Evolutionary conservation across 1,140 invertebrate genomes (phyloP).

Genomic region (Drosophila burlai): DNA sequence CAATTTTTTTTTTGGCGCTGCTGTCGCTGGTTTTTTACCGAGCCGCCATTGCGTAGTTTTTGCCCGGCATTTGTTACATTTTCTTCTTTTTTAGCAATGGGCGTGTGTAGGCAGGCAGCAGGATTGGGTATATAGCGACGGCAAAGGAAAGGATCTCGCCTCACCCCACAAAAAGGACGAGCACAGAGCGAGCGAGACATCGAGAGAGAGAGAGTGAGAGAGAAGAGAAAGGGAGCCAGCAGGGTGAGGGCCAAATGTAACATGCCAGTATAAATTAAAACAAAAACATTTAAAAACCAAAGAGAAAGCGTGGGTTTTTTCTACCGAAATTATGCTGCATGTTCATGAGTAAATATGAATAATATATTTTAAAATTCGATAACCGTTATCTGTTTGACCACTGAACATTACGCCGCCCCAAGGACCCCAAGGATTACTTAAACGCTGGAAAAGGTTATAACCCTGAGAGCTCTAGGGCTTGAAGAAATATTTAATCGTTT

Average conservation of each 20-base stretch:
- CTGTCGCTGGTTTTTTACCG: constrained; percentile 42
- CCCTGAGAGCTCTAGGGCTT: too few relatives aligned
- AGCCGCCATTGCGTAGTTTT: constrained; percentile 79
- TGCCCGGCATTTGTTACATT: constrained; percentile 66
- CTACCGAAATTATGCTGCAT: constrained; percentile 27
- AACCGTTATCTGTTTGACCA: constrained; percentile 36
- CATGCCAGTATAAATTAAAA: constrained; percentile 27
- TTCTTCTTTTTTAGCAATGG: constrained; percentile 76
- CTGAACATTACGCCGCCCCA: not conserved
- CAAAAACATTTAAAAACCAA: constrained; percentile 17
- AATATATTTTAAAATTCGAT: constrained; percentile 41
- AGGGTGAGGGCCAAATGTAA: constrained; percentile 3
- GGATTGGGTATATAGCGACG: constrained; percentile 53
- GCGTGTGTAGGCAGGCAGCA: constrained; percentile 76
- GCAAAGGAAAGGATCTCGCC: constrained; percentile 2
- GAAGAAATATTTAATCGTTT: not conserved
- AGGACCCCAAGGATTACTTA: not conserved
- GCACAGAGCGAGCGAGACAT: not conserved
- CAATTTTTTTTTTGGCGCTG: constrained; percentile 17
- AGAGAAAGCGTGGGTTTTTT: constrained; percentile 1
- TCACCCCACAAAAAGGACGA: not conserved
- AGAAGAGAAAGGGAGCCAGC: not conserved
- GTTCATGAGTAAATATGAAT: constrained; percentile 43
- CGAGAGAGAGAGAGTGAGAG: not conserved
- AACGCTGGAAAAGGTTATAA: not conserved